Evolutionary conservation across 1,140 invertebrate species (phyloP).

Genomic region (Adoxophyes honmai): DNA sequence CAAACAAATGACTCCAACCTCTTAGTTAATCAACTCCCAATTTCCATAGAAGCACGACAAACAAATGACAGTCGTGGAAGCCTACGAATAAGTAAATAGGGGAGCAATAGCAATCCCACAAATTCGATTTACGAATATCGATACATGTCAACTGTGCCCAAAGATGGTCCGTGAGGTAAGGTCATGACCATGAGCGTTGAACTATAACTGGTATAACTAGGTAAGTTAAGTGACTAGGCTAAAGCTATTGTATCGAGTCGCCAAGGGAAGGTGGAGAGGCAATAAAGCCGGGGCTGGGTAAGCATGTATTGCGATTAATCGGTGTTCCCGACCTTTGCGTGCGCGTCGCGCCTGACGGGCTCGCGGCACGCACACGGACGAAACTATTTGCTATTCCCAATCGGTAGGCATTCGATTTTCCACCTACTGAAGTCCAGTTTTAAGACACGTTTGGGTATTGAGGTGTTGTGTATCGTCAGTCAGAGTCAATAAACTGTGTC

Average conservation of each 20-base stretch:
- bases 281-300: conserved; percentile 52
- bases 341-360: conserved; percentile 45
- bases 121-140: not conserved
- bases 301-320: conserved; percentile 42
- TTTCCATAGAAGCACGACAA: not conserved
- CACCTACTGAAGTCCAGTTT: conserved; percentile 1
- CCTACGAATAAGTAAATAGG: too few relatives aligned
- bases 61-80: not conserved
- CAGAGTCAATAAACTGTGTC: not conserved
- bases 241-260: conserved; percentile 39
- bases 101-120: not conserved
- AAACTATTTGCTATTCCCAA: conserved; percentile 40
- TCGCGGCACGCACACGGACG: conserved; percentile 38
- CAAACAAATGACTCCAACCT: too few relatives aligned
- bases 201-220: not conserved
- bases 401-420: conserved; percentile 39
- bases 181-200: not conserved
- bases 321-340: conserved; percentile 62
- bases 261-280: conserved; percentile 42
- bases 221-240: conserved; percentile 22
- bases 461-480: not conserved
- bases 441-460: not conserved
- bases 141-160: not conserved
- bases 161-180: not conserved
- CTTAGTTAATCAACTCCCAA: too few relatives aligned